Evolutionary conservation across 2,888 invertebrate species (phyloP), one percentile per base, ranked within the genome.

Genomic region (Lithophane ornitopus): DNA sequence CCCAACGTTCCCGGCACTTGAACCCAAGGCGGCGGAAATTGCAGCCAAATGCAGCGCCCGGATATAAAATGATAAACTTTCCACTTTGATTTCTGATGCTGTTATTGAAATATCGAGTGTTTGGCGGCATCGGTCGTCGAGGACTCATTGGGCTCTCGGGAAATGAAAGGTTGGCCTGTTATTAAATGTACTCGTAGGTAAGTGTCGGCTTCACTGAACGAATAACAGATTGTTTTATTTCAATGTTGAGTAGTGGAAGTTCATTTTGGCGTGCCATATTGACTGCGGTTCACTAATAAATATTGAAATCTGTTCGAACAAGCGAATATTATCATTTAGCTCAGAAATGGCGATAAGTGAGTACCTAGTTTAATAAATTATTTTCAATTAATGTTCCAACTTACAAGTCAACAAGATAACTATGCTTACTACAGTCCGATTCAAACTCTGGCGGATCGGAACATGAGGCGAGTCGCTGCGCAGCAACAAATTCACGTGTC

Each of bases 11-110:
- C 61, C 65, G 41, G 56, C 41, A 77, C 80, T 74, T 71, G 76
- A 76, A 41, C n/a, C n/a, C n/a, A 26, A 6, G 39, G 19, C 26
- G 46, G 12, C 85, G 89, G 89, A 89, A 84, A 89, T 89, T 88
- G 87, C 85, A 85, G 68, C 76, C 85, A 76, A 88, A 84, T 88
- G 87, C 88, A 85, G 46, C 71, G 67, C 34, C 73, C 84, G 87
- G 88, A 88, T 83, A 85, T 88, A 71, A 80, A 86, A 85, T 87
- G 82, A 88, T 88, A 83, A 86, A 86, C 78, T 86, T 86, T 80
- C 78, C 83, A 81, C 81, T 81, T 77, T 83, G 72, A 70, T 81
- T 76, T 67, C 69, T 67, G 76, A 82, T 79, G 67, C 61, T 76
- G 84, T 82, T 81, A 85, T 82, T 85, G 81, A 84, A 83, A 76